Evolutionary conservation across 2,797 vertebrate genomes (phyloP), one percentile per base, ranked within the genome.

Genomic region (Oceanodroma leucorhoa): DNA sequence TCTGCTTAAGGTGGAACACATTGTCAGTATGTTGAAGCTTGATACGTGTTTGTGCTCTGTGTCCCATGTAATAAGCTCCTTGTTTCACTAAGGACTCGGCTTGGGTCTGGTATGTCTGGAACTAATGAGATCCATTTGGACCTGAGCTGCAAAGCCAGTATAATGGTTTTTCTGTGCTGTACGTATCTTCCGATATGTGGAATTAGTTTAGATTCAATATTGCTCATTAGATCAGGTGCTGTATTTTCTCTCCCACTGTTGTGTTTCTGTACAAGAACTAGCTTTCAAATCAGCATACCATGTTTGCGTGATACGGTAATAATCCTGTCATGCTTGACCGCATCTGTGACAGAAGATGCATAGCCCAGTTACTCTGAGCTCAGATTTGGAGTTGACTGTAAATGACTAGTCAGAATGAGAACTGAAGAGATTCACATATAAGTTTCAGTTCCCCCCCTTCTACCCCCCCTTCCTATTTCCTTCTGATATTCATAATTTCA

Each of bases 151-250:
- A 78, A 40, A 86, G 81, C 38, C 77, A 46, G 2, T 53, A 18
- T 29, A 29, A 24, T 48, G 40, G 6, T 46, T 71, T 38, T 34
- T 38, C 16, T 75, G 82, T 67, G 15, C 54, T 78, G 27, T 53
- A 34, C 1, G 0, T 50, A 20, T 71, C 65, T 53, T 58, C 7
- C 53, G 48, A 26, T 66, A 18, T 0, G 2, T 51, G 79, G 50
- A 67, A 50, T 70, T 83, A 67, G 14, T 27, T 93, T 67, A 50
- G 54, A 61, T 83, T 70, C 46, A 43, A 0, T 81, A 30, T 10
- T 66, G 26, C 62, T 64, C 8, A 2, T 46, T 72, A 36, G 46
- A 34, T 69, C 29, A 53, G 53, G 67, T 45, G 72, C 61, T 88
- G 17, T 64, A 10, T 64, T 87, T 85, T 65, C 34, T 76, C 9